phyloP scores from a whole-genome alignment of 1,140 invertebrate species.

The Melitaea cinxia region DNA sequence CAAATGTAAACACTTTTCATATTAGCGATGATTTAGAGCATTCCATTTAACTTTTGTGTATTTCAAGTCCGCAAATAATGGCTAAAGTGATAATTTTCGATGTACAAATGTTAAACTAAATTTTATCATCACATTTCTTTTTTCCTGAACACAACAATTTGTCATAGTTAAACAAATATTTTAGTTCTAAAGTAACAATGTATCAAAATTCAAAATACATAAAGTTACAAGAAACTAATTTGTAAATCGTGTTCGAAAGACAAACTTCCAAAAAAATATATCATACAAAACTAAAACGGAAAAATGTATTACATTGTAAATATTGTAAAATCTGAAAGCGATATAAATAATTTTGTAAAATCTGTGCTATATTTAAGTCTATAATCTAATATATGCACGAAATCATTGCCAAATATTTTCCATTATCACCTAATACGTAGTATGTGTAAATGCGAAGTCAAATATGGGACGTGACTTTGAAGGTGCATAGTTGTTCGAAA shows the following conservation, averaged over 20 bases:
- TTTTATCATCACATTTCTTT: neutral
- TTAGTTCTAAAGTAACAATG: too few species aligned
- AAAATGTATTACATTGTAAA: too few species aligned
- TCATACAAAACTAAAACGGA: too few species aligned
- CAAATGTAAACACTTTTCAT: conserved; percentile 21
- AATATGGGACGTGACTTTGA: conserved; percentile 24
- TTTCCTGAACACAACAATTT: neutral
- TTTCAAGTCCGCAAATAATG: conserved; percentile 2
- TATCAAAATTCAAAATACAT: too few species aligned
- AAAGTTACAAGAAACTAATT: too few species aligned
- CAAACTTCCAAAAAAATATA: too few species aligned
- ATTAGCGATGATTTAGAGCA: conserved; percentile 20
- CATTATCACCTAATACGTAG: neutral
- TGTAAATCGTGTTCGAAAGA: too few species aligned
- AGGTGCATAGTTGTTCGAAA: conserved; percentile 9
- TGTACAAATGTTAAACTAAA: neutral
- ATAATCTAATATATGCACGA: too few species aligned
- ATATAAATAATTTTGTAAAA: too few species aligned
- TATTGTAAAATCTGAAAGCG: too few species aligned
- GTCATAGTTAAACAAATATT: too few species aligned
- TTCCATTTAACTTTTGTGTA: neutral
- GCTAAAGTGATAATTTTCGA: neutral
- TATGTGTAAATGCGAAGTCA: neutral
- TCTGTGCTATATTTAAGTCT: too few species aligned
- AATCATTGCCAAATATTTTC: neutral